A percentile compares a stretch with the other conserved stretches of the same genome.
Conservation (phyloP, 2,797 vertebrate genomes). For the Gallinago nigripennis region DNA sequence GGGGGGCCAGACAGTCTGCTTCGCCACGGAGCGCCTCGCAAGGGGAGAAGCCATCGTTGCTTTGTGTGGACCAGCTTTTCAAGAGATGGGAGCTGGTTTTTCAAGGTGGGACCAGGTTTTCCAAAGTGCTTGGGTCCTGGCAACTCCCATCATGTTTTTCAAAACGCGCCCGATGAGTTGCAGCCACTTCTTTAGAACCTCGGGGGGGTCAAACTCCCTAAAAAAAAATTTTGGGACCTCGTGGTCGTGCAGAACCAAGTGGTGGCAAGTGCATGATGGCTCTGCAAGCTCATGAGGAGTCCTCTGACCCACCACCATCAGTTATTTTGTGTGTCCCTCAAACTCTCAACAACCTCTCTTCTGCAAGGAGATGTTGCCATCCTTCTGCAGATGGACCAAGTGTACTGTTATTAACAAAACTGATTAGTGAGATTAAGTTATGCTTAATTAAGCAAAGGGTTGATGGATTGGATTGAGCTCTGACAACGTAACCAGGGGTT, state of each 20-base stretch:
- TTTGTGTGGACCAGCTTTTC: slow-evolving; percentile 22
- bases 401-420: not conserved
- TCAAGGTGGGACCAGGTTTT: slow-evolving; percentile 23
- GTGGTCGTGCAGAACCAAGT: fast-evolving
- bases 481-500: not conserved
- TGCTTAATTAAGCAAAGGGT: not conserved
- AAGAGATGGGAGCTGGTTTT: slow-evolving; percentile 59
- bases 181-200: not conserved
- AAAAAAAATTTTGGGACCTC: fast-evolving
- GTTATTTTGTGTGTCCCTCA: not conserved
- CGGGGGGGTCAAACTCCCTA: not conserved
- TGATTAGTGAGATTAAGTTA: not conserved
- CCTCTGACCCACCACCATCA: not conserved
- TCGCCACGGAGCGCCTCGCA: fast-evolving
- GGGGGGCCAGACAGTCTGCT: slow-evolving; percentile 31
- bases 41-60: not conserved
- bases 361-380: not conserved
- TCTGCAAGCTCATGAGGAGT: fast-evolving
- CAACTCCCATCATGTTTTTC: not conserved
- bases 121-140: not conserved
- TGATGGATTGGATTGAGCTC: not conserved
- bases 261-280: fast-evolving
- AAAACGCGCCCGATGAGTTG: not conserved
- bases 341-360: not conserved
- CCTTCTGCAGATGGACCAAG: not conserved